Conservation (phyloP, 2,113 vertebrate species). For the Acinonyx jubatus region DNA sequence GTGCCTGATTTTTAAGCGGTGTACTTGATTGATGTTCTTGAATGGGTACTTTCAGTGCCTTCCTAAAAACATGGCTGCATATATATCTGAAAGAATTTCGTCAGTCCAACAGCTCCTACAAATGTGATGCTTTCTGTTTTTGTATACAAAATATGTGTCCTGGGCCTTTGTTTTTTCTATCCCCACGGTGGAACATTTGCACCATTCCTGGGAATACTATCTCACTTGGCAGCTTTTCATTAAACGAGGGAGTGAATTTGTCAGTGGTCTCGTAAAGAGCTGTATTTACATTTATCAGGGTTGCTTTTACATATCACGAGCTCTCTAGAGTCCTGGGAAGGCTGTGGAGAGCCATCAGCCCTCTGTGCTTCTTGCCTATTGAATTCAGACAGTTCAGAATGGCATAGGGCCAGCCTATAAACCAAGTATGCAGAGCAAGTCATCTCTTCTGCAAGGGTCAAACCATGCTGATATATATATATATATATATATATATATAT, state of each 20-base stretch:
- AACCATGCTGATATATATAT: not conserved
- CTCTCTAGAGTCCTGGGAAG: not conserved
- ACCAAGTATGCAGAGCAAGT: not conserved
- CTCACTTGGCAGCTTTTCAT: slow-evolving; percentile 53
- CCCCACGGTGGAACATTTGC: slow-evolving; percentile 12
- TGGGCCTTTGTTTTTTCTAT: not conserved
- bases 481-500: not conserved
- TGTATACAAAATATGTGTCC: slow-evolving; percentile 2
- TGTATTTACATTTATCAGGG: slow-evolving; percentile 46
- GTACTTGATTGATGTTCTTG: not conserved
- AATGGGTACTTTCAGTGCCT: slow-evolving; percentile 7
- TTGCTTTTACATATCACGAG: not conserved
- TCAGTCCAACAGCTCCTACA: not conserved
- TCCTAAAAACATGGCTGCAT: not conserved
- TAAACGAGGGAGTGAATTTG: slow-evolving; percentile 3
- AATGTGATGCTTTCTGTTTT: slow-evolving; percentile 31
- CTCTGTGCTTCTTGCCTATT: not conserved
- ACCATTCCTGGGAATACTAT: slow-evolving; percentile 38
- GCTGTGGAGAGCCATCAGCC: not conserved
- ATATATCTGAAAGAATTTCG: not conserved
- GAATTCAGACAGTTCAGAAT: not conserved
- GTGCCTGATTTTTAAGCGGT: slow-evolving; percentile 8
- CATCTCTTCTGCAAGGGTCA: not conserved
- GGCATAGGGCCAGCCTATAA: not conserved
- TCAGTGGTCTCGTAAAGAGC: slow-evolving; percentile 4